Percentiles rank a stretch among this genome's conserved stretches.
Conservation (phyloP, 2,113 vertebrate genomes). For the Alethe diademata region DNA sequence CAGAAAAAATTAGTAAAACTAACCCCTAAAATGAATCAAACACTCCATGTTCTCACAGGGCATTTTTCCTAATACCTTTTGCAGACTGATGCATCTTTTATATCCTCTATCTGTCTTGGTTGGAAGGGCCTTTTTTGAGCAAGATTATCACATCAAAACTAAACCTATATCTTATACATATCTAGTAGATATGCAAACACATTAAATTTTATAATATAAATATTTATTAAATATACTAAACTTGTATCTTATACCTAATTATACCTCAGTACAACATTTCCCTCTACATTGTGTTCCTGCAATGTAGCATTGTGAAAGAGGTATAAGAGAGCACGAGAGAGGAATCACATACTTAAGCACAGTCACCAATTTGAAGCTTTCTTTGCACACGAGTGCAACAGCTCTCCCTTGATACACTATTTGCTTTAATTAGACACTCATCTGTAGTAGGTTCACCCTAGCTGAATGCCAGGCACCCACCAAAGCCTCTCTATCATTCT, state of each 20-base stretch:
- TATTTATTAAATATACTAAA: neutral
- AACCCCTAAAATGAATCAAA: neutral
- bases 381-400: neutral
- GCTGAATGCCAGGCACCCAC: neutral
- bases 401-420: neutral
- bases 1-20: neutral
- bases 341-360: neutral
- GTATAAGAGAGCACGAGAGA: neutral
- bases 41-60: neutral
- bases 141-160: neutral
- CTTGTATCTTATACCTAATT: neutral
- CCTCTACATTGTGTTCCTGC: neutral
- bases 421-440: neutral
- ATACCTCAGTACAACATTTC: neutral
- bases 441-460: neutral
- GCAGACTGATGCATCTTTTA: neutral
- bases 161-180: accelerated
- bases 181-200: neutral
- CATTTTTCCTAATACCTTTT: neutral
- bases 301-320: neutral
- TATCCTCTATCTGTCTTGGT: neutral
- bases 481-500: neutral
- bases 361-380: neutral
- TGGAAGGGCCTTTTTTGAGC: neutral
- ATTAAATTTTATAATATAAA: neutral